phyloP scores from a whole-genome alignment of 2,888 invertebrate species.

The Sesia bembeciformis region DNA sequence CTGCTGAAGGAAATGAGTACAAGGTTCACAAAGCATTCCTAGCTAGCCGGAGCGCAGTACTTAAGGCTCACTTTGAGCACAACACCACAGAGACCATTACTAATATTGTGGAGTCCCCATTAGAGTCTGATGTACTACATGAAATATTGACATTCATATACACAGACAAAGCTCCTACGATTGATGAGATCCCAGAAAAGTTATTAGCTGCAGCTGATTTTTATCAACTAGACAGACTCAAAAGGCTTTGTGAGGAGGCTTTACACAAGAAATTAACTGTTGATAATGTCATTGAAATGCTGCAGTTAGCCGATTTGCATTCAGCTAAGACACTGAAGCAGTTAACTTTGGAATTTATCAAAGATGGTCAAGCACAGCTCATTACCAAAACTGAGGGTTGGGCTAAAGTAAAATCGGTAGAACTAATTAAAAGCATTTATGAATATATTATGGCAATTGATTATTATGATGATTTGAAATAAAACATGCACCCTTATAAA shows the following conservation, averaged over 20 bases:
- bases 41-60: constrained; percentile 54
- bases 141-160: constrained; percentile 60
- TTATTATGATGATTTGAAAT: not conserved
- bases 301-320: constrained; percentile 58
- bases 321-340: constrained; percentile 49
- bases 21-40: constrained; percentile 60
- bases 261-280: constrained; percentile 57
- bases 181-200: constrained; percentile 59
- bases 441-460: constrained; percentile 60
- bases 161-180: constrained; percentile 56
- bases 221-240: constrained; percentile 54
- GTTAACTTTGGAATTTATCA: constrained; percentile 55
- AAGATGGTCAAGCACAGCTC: constrained; percentile 57
- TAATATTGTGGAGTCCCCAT: constrained; percentile 49
- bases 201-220: constrained; percentile 60
- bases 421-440: constrained; percentile 56
- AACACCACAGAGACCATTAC: constrained; percentile 56
- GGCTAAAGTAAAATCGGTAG: constrained; percentile 52
- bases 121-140: constrained; percentile 49
- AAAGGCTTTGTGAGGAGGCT: constrained; percentile 57
- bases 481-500: too few relatives aligned
- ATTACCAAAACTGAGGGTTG: constrained; percentile 62
- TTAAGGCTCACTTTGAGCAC: constrained; percentile 63
- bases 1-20: constrained; percentile 47
- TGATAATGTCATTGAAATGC: constrained; percentile 59